Percentiles rank a stretch among this genome's conserved stretches.
Evolutionary conservation across 2,797 vertebrate genomes (phyloP).

Genomic region (Aselliscus stoliczkanus): DNA sequence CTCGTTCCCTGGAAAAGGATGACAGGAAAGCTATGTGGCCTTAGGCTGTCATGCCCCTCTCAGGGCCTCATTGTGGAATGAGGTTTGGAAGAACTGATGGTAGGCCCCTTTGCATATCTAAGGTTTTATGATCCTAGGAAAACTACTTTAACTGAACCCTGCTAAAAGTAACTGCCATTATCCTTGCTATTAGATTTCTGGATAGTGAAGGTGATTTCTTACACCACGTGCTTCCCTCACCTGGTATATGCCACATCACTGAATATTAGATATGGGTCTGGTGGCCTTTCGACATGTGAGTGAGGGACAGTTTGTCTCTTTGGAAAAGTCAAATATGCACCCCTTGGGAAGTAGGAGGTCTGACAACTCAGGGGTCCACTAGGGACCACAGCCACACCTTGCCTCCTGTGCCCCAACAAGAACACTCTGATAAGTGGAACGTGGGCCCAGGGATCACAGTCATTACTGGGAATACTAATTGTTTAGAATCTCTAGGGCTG

Average conservation of each 20-base stretch:
- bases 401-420: not conserved
- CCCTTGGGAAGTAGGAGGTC: not conserved
- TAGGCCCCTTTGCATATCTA: not conserved
- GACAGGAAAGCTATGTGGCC: not conserved
- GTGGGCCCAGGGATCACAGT: not conserved
- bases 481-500: not conserved
- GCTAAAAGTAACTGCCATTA: not conserved
- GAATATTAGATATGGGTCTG: not conserved
- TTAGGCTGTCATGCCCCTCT: not conserved
- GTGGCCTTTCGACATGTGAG: not conserved
- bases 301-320: not conserved
- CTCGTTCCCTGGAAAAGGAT: not conserved
- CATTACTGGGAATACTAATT: not conserved
- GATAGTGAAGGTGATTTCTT: not conserved
- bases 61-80: not conserved
- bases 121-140: not conserved
- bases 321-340: not conserved
- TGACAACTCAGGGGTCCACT: not conserved
- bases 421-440: not conserved
- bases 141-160: not conserved
- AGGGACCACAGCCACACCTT: not conserved
- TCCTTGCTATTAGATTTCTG: not conserved
- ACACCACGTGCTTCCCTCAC: not conserved
- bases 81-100: not conserved
- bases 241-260: not conserved